Conservation (phyloP, 1,140 invertebrate genomes). For the Calephelis virginiensis region DNA sequence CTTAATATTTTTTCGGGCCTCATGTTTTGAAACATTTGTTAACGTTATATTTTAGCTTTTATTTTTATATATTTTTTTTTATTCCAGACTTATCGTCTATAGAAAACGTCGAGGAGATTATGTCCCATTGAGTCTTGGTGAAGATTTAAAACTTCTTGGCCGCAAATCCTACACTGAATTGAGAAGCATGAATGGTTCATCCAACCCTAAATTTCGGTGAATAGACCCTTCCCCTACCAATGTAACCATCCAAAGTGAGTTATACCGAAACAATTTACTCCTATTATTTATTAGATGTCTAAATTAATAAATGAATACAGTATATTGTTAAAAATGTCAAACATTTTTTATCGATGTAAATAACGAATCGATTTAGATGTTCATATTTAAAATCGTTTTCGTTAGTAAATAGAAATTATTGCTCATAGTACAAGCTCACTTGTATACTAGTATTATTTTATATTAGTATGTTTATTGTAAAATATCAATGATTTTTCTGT, state of each 20-base stretch:
- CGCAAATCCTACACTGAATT: slow-evolving; percentile 60
- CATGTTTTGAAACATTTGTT: neutral
- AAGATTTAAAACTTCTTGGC: slow-evolving; percentile 53
- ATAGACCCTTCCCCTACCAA: slow-evolving; percentile 28
- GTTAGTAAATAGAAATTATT: neutral
- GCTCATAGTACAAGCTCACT: slow-evolving; percentile 1
- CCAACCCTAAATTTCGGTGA: slow-evolving; percentile 55
- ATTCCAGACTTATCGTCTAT: slow-evolving; percentile 62
- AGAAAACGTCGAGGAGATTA: slow-evolving; percentile 50
- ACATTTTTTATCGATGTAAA: neutral
- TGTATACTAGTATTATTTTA: neutral
- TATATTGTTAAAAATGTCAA: neutral
- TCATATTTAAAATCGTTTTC: slow-evolving; percentile 1
- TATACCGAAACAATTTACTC: slow-evolving; percentile 2
- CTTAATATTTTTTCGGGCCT: too few relatives aligned
- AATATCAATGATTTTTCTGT: too few relatives aligned
- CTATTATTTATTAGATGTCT: neutral
- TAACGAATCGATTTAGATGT: slow-evolving; percentile 1
- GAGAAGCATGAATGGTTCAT: slow-evolving; percentile 53
- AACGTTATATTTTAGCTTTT: neutral
- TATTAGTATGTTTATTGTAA: too few relatives aligned
- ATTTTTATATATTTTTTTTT: neutral
- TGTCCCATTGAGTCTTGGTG: slow-evolving; percentile 32
- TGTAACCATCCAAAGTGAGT: slow-evolving; percentile 1
- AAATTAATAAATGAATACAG: slow-evolving; percentile 15